Conservation (phyloP, 2,113 vertebrate species). For the Hassar affinis region DNA sequence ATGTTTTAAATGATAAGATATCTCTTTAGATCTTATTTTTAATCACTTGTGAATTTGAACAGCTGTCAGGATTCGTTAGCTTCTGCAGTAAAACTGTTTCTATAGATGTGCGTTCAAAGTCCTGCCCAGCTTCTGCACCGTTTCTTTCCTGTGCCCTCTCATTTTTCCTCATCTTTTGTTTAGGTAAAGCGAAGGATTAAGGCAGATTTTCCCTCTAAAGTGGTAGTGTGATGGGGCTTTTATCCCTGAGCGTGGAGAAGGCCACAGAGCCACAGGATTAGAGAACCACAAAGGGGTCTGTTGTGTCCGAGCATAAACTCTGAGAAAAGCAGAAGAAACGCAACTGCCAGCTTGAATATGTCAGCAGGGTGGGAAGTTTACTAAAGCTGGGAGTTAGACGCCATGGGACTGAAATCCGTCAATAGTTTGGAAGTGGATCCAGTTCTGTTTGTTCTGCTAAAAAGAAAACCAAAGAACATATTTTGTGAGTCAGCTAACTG, state of each 20-base stretch:
- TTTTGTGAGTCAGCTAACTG: neutral
- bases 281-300: constrained; percentile 88
- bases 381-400: constrained; percentile 41
- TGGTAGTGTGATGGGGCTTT: constrained; percentile 97
- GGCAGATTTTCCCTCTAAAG: constrained; percentile 96
- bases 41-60: constrained; percentile 72
- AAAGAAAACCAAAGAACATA: constrained; percentile 42
- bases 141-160: constrained; percentile 75
- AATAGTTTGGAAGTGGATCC: neutral
- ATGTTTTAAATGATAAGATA: constrained; percentile 22
- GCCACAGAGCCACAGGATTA: constrained; percentile 95
- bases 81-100: constrained; percentile 90
- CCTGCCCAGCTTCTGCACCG: constrained; percentile 86
- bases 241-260: constrained; percentile 96
- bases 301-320: constrained; percentile 87
- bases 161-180: constrained; percentile 83
- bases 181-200: constrained; percentile 98
- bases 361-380: constrained; percentile 62
- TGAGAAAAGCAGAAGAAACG: constrained; percentile 77
- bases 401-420: constrained; percentile 22
- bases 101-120: constrained; percentile 88
- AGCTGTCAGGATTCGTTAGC: constrained; percentile 95
- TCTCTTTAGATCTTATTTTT: constrained; percentile 70
- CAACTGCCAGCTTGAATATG: constrained; percentile 77
- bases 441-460: constrained; percentile 33